Base-by-base conservation (phyloP, 2,797 vertebrate genomes). In the Naso thynnoides region DNA sequence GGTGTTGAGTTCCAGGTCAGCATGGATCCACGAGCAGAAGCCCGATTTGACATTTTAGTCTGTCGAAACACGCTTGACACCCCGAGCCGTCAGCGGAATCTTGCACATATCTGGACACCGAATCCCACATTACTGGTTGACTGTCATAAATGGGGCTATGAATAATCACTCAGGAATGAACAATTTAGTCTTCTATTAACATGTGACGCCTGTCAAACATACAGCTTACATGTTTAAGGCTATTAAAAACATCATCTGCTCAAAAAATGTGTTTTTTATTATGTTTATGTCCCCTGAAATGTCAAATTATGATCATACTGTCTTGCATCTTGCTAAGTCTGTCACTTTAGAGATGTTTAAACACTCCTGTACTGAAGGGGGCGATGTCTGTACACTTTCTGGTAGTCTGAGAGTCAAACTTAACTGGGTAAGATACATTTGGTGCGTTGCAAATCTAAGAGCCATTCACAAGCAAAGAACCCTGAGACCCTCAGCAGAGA, bases 1-100 rank as follows among this genome's bases (percentile, higher is more conserved):
- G 66, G 88, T 87, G 89, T 89, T 89, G 85, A 84, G 85, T 91
- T 90, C 77, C 82, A 88, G 86, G 88, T 89, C 87, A 86, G 85
- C 77, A 23, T 9, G 68, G 71, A 82, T 81, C 61, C 73, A 38
- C 21, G 42, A 73, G 84, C 38, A 38, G 72, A 78, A 79, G 56
- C 85, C 78, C 78, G 85, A 87, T 68, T 86, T 56, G 27, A 78
- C 81, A 66, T 64, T 86, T 48, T 81, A 23, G 31, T 68, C 77
- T 69, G 82, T 86, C 5, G 56, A 84, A 83, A 83, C 80, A 60
- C 4, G 31, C 38, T 23, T 39, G 68, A 82, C 74, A 78, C 84
- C 81, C 60, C 18, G 7, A 52, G 68, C 0, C 16, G 82, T 92
- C 89, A 91, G 88, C 89, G 79, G 64, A 81, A 82, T 76, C 45